These are phyloP conservation scores for Petroica traversi DNA, from an alignment of 2,113 vertebrate species.

Conservation along the genomic window DNA sequence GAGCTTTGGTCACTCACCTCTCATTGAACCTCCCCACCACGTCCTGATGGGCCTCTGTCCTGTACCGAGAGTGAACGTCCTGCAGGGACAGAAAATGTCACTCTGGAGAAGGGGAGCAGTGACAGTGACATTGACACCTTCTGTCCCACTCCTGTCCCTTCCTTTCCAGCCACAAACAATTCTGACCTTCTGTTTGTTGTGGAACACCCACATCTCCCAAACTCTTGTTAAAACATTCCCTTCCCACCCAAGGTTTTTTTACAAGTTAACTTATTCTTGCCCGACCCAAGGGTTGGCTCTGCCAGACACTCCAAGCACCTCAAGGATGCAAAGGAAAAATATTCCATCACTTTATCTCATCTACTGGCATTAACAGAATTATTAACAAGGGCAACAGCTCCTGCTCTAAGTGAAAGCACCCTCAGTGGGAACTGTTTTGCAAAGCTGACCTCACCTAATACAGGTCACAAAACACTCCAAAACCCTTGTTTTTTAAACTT, in stretches of 20 bases:
- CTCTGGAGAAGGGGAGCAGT: background rate
- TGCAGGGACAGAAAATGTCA: constrained; percentile 11
- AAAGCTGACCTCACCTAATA: background rate
- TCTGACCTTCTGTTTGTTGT: background rate
- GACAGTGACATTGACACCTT: background rate
- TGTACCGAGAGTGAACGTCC: constrained; percentile 96
- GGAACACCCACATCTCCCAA: background rate
- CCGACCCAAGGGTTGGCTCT: background rate
- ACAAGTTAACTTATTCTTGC: background rate
- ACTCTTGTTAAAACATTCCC: background rate
- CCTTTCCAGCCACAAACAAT: background rate
- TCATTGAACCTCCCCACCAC: constrained; percentile 97
- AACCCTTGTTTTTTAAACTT: background rate
- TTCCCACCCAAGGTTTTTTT: background rate
- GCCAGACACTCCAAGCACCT: background rate
- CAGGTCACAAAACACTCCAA: background rate
- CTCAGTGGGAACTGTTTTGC: background rate
- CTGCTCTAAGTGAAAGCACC: background rate
- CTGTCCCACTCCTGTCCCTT: background rate
- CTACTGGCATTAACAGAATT: background rate
- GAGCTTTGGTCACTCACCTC: constrained; percentile 71
- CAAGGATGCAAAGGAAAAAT: background rate
- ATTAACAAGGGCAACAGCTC: background rate
- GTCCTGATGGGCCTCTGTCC: constrained; percentile 95
- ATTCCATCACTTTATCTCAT: background rate